These are phyloP conservation scores for Pollicipes pollicipes DNA, from an alignment of 1,140 invertebrate genomes.

Conservation along the genomic window DNA sequence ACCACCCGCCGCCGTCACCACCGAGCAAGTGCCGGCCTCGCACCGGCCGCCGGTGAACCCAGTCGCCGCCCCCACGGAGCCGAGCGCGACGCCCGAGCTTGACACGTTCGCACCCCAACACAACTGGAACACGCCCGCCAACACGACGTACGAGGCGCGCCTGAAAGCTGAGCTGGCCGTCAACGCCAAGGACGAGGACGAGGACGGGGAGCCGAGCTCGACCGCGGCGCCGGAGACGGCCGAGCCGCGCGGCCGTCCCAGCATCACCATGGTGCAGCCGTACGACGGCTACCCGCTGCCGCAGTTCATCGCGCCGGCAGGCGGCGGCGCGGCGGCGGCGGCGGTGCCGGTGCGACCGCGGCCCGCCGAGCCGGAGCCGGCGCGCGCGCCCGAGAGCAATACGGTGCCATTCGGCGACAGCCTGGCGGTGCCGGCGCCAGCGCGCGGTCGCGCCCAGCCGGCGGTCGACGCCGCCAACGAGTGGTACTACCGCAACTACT, in stretches of 20 bases:
- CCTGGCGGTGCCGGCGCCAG: neutral
- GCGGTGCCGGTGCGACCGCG: too few species aligned
- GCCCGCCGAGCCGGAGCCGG: neutral
- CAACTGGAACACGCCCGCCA: neutral
- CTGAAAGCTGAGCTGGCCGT: neutral
- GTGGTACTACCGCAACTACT: neutral
- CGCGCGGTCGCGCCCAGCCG: neutral
- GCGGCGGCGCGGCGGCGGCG: neutral
- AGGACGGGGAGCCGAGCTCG: neutral
- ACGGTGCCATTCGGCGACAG: neutral
- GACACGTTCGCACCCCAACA: neutral
- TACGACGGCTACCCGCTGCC: neutral
- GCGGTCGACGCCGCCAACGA: neutral
- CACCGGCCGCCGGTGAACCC: too few species aligned
- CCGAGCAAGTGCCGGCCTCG: too few species aligned
- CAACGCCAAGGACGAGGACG: neutral
- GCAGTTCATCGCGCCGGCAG: neutral
- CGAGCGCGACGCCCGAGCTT: neutral
- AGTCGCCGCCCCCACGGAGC: too few species aligned
- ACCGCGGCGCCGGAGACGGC: neutral
- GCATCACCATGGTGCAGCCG: neutral
- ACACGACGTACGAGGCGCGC: neutral
- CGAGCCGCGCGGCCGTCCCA: neutral
- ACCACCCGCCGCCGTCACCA: too few species aligned
- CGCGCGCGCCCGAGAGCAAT: neutral